Evolutionary conservation across 2,888 invertebrate species (phyloP).

Genomic region (Latheticus oryzae): DNA sequence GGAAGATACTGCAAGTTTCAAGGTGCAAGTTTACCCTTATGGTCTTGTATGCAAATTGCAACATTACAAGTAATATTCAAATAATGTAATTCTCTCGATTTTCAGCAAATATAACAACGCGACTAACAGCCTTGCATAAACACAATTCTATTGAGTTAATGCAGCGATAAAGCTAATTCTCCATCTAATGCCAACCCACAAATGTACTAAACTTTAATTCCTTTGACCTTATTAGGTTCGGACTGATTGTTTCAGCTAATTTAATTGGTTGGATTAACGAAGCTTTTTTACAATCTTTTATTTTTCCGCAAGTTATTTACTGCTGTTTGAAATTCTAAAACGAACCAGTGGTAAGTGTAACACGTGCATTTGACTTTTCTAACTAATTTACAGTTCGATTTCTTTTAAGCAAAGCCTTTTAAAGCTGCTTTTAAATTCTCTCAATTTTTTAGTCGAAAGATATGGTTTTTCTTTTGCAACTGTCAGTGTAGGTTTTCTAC

Average conservation of each 20-base stretch:
- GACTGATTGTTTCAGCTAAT: too few relatives aligned
- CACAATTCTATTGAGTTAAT: too few relatives aligned
- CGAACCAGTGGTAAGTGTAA: constrained; percentile 10
- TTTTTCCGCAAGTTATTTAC: constrained; percentile 20
- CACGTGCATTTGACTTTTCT: constrained; percentile 22
- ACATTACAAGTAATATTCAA: constrained; percentile 6
- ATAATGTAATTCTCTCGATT: constrained; percentile 10
- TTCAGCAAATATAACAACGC: neutral
- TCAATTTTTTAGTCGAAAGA: neutral
- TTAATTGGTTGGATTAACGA: too few relatives aligned
- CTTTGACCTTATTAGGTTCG: too few relatives aligned
- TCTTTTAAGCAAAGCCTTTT: neutral
- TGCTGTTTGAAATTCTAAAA: constrained; percentile 16
- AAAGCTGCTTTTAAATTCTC: neutral
- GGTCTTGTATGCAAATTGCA: constrained; percentile 12
- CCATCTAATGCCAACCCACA: too few relatives aligned
- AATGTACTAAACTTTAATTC: too few relatives aligned
- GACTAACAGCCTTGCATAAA: neutral
- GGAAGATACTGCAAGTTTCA: neutral
- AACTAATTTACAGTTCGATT: constrained; percentile 22
- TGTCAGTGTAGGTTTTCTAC: too few relatives aligned
- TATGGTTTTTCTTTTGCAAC: too few relatives aligned
- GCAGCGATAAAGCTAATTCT: too few relatives aligned
- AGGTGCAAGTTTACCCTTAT: constrained; percentile 2
- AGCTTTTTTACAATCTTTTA: too few relatives aligned